A percentile compares a stretch with the other conserved stretches of the same genome.
Conservation (phyloP, 2,888 invertebrate genomes). For the Odiellus spinosus region DNA sequence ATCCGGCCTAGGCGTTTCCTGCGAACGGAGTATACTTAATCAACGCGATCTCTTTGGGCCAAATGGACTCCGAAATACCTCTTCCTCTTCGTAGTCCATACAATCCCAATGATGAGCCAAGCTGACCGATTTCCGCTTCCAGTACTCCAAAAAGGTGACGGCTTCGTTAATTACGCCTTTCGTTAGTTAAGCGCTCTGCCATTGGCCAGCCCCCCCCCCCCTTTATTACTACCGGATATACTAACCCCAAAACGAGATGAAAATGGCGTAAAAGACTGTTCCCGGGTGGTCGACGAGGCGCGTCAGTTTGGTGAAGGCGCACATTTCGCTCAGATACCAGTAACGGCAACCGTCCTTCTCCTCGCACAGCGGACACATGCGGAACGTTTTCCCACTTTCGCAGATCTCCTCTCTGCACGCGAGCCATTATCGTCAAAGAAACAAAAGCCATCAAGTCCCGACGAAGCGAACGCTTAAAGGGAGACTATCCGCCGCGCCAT, state of each 20-base stretch:
- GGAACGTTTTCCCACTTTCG: constrained; percentile 31
- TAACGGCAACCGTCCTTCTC: constrained; percentile 37
- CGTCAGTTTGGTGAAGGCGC: constrained; percentile 34
- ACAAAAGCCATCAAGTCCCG: no score
- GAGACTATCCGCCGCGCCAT: no score
- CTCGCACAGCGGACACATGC: constrained; percentile 42
- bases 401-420: constrained; percentile 35
- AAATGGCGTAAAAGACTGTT: constrained; percentile 39
- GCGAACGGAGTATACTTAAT: neutral
- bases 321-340: constrained; percentile 39
- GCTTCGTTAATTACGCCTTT: constrained; percentile 29
- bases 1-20: constrained; percentile 40
- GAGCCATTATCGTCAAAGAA: no score
- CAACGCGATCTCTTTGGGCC: no score
- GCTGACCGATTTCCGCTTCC: constrained; percentile 40
- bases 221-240: no score
- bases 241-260: constrained; percentile 40
- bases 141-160: constrained; percentile 40
- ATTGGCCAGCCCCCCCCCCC: no score
- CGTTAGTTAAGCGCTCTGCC: no score
- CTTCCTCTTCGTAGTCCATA: constrained; percentile 39
- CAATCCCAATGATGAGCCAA: constrained; percentile 42
- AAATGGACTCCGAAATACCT: constrained; percentile 22
- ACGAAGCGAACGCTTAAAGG: no score
- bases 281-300: constrained; percentile 42